These are phyloP conservation scores for Drosophila insularis DNA, from an alignment of 1,140 invertebrate genomes.

Conservation along the genomic window DNA sequence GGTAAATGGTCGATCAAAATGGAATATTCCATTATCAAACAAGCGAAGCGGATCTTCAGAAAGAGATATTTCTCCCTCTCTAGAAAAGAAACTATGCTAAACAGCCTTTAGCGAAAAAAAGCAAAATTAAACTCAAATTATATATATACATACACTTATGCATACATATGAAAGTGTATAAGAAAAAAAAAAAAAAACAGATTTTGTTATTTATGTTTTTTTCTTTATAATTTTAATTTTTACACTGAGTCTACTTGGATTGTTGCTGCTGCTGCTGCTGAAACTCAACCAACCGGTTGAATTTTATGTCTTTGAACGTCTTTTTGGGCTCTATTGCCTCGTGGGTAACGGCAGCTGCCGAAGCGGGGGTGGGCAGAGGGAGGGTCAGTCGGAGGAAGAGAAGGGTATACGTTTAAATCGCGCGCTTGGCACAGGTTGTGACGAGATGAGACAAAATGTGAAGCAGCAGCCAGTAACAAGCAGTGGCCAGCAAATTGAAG, in stretches of 20 bases:
- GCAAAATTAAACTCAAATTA: not conserved
- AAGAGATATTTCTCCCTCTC: constrained; percentile 9
- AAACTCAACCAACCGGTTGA: constrained; percentile 77
- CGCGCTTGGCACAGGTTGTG: constrained; percentile 67
- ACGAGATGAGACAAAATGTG: constrained; percentile 27
- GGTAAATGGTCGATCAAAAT: not conserved
- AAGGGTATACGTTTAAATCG: constrained; percentile 45
- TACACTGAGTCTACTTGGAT: constrained; percentile 51
- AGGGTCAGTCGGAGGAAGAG: constrained; percentile 12
- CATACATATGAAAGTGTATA: no score
- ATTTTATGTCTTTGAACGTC: constrained; percentile 68
- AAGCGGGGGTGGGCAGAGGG: not conserved
- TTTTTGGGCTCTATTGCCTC: constrained; percentile 16
- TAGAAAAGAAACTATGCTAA: constrained; percentile 69
- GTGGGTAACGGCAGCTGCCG: not conserved
- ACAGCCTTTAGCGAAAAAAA: constrained; percentile 37
- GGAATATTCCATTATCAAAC: not conserved
- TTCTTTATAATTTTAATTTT: constrained; percentile 45
- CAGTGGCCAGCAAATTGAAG: constrained; percentile 21
- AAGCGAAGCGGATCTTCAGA: constrained; percentile 30
- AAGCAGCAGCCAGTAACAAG: not conserved
- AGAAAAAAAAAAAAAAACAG: constrained; percentile 25
- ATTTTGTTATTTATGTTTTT: constrained; percentile 61
- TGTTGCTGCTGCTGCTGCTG: constrained; percentile 35
- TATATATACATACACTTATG: no score